phyloP scores from a whole-genome alignment of 2,888 invertebrate genomes.

The Oscheius sp. region DNA sequence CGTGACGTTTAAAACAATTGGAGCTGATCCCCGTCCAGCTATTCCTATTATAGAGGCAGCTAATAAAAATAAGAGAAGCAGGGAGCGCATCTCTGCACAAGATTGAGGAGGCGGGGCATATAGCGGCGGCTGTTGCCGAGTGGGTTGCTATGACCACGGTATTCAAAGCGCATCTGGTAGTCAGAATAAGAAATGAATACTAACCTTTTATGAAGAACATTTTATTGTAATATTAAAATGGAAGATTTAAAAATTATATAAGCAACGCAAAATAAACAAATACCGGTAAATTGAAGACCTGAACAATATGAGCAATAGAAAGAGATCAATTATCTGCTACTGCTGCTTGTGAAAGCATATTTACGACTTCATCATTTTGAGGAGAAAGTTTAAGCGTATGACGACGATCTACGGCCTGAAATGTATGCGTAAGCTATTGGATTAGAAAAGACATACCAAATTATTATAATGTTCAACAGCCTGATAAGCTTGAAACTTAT shows the following conservation, averaged over 20 bases:
- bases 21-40: constrained; percentile 1
- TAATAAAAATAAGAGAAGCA: not conserved
- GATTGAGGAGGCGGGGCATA: constrained; percentile 13
- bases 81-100: constrained; percentile 6
- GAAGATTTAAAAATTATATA: no score
- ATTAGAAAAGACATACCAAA: constrained; percentile 11
- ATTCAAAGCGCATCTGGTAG: no score
- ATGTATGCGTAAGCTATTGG: not conserved
- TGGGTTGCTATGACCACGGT: constrained; percentile 17
- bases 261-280: not conserved
- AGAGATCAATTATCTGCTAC: not conserved
- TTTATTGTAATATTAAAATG: no score
- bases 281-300: constrained; percentile 22
- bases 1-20: constrained; percentile 22
- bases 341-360: no score
- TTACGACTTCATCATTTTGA: constrained; percentile 25
- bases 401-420: constrained; percentile 28
- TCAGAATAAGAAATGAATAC: no score
- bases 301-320: not conserved
- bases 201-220: no score
- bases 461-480: constrained; percentile 29
- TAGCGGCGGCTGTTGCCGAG: not conserved
- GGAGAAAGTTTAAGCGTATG: constrained; percentile 33
- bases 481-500: constrained; percentile 57
- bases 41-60: not conserved